Conservation (phyloP, 2,113 vertebrate genomes). For the Callipepla squamata region DNA sequence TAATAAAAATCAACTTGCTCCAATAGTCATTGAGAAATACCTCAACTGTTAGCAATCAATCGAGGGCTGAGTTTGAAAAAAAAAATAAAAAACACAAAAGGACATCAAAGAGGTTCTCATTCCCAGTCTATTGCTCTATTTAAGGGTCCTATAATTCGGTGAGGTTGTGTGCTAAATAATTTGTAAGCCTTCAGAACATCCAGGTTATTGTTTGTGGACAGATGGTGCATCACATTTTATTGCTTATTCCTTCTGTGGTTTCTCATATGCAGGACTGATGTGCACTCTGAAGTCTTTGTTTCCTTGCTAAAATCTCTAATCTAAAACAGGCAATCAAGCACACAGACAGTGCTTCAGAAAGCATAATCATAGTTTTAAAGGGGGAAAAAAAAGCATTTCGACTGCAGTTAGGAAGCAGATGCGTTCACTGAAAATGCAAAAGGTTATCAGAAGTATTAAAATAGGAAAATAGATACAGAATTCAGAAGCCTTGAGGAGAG, state of each 20-base stretch:
- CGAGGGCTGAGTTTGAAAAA: slow-evolving; percentile 27
- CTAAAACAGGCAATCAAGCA: slow-evolving; percentile 83
- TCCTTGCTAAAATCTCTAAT: slow-evolving; percentile 84
- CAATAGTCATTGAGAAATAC: slow-evolving; percentile 73
- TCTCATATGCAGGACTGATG: slow-evolving; percentile 83
- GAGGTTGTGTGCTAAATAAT: slow-evolving; percentile 89
- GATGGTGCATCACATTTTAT: slow-evolving; percentile 93
- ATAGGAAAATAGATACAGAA: slow-evolving; percentile 18
- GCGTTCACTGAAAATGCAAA: slow-evolving; percentile 58
- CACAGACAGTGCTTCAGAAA: slow-evolving; percentile 79
- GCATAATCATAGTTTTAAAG: slow-evolving; percentile 80
- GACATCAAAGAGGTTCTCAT: slow-evolving; percentile 74
- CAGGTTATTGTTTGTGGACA: slow-evolving; percentile 93
- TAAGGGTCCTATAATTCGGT: slow-evolving; percentile 78
- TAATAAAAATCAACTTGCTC: slow-evolving; percentile 76
- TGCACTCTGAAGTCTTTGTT: slow-evolving; percentile 82
- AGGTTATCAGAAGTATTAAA: slow-evolving; percentile 69
- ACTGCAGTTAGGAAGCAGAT: slow-evolving; percentile 72
- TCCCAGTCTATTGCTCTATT: slow-evolving; percentile 68
- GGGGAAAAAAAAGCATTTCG: slow-evolving; percentile 36
- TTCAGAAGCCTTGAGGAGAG: background rate
- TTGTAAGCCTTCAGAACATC: slow-evolving; percentile 85
- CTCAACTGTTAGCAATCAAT: slow-evolving; percentile 76
- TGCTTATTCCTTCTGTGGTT: slow-evolving; percentile 93
- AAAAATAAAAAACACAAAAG: slow-evolving; percentile 40